Evolutionary conservation across 1,140 invertebrate species (phyloP).

Genomic region (Drosophila orena): DNA sequence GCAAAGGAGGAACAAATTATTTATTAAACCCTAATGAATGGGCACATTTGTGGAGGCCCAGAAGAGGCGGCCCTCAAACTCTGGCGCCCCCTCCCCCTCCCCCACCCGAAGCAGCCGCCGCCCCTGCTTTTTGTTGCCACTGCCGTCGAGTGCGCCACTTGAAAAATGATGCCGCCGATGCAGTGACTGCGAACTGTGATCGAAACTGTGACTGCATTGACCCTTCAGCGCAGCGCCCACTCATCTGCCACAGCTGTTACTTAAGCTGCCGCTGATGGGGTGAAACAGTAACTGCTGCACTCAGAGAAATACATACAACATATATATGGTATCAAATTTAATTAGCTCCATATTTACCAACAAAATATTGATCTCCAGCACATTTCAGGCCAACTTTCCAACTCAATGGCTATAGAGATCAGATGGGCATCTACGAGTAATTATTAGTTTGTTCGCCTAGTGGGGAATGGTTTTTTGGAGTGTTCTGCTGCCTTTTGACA

Average conservation of each 20-base stretch:
- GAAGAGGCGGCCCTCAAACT: constrained; percentile 17
- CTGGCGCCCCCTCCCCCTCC: constrained; percentile 5
- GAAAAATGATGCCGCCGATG: constrained; percentile 73
- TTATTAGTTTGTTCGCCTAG: neutral
- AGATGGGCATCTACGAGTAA: too few species aligned
- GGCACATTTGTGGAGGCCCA: constrained; percentile 65
- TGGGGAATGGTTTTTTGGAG: constrained; percentile 1
- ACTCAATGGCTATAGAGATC: neutral
- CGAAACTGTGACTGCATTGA: constrained; percentile 62
- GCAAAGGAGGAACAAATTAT: constrained; percentile 55
- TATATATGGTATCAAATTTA: too few species aligned
- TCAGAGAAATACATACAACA: neutral
- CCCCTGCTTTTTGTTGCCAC: constrained; percentile 3
- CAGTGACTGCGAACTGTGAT: constrained; percentile 46
- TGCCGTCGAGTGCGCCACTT: constrained; percentile 57
- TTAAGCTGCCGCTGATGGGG: constrained; percentile 12
- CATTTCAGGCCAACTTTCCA: too few species aligned
- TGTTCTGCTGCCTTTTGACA: constrained; percentile 40
- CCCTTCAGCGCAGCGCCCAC: constrained; percentile 61
- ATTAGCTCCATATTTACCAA: too few species aligned
- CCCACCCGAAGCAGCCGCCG: neutral
- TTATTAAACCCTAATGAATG: constrained; percentile 81
- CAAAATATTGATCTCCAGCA: too few species aligned
- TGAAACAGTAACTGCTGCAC: constrained; percentile 27
- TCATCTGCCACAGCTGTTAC: constrained; percentile 58